Percentiles rank a stretch among this genome's conserved stretches.
phyloP scores from a whole-genome alignment of 2,797 vertebrate species.

The Paramormyrops hopkinsi region DNA sequence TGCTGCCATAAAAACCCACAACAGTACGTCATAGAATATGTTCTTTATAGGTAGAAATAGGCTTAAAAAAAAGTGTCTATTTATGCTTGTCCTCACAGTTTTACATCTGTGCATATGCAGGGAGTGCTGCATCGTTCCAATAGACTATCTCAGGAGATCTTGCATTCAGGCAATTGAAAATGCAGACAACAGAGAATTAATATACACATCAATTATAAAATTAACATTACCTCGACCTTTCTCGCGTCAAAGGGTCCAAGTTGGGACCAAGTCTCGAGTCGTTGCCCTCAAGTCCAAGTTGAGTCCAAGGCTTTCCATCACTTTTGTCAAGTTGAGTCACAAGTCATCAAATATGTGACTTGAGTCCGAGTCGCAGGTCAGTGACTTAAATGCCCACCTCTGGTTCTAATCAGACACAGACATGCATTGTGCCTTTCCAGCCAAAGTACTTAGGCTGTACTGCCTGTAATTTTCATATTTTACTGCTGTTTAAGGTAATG shows the following conservation, averaged over 20 bases:
- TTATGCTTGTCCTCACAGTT: no score
- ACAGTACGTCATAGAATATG: no score
- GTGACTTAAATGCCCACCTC: neutral
- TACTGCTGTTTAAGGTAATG: neutral
- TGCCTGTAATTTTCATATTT: neutral
- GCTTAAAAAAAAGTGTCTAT: no score
- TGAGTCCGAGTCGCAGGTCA: neutral
- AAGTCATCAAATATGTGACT: neutral
- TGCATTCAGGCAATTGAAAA: neutral
- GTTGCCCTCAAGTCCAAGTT: neutral
- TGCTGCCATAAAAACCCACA: no score
- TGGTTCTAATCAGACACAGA: neutral
- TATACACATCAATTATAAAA: neutral
- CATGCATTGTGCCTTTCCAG: neutral
- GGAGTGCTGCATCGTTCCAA: neutral
- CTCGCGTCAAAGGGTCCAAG: neutral
- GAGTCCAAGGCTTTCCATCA: neutral
- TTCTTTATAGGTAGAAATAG: no score
- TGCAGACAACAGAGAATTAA: neutral
- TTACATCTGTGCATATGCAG: neutral
- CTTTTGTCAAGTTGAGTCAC: neutral
- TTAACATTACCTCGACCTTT: neutral
- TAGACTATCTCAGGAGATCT: neutral
- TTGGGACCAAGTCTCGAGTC: neutral
- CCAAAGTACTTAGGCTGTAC: neutral